Base-by-base conservation (phyloP, 2,888 invertebrate genomes). In the Macroteleia sp. region DNA sequence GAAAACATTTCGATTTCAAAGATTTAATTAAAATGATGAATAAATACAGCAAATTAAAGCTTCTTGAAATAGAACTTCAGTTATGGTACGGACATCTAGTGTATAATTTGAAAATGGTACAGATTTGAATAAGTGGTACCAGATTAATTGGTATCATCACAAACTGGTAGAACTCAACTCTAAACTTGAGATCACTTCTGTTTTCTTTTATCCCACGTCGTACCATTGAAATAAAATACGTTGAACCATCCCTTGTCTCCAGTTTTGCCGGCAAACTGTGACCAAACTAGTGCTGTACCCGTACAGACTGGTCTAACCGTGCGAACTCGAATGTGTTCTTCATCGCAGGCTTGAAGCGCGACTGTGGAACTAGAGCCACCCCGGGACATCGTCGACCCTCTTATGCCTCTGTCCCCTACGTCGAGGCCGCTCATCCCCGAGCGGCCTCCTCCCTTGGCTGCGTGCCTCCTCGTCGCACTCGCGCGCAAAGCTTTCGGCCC, bases 341-440 rank as follows among this genome's bases (percentile, higher is more conserved):
- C 85, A 87, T 82, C 85, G 86, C 84, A 86, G 86, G 87, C 88
- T 89, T 85, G 89, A 86, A 91, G 89, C 91, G 90, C 90, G 89
- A 91, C 91, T 91, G 90, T 89, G 87, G 87, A 87, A 89, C 89
- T 88, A 84, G 86, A 84, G 83, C 86, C 86, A 79, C 89, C 87
- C 90, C 88, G 87, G 89, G 87, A 88, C 84, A 87, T 85, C 83
- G 87, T 87, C 87, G 88, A 88, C 89, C 88, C 87, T 88, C 89
- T 88, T 87, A 84, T 88, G 88, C 86, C 84, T 84, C 85, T 86
- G 84, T 87, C 89, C 85, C 86, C 86, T 85, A 57, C 83, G 85
- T 79, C 79, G 77, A 67, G 76, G 46, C 70, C 73, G 46, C 70
- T 76, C 70, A 67, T 76, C 78, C 73, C 81, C 77, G 46, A 66